Evolutionary conservation across 2,113 vertebrate species (phyloP).

Genomic region (Nothoprocta perdicaria): DNA sequence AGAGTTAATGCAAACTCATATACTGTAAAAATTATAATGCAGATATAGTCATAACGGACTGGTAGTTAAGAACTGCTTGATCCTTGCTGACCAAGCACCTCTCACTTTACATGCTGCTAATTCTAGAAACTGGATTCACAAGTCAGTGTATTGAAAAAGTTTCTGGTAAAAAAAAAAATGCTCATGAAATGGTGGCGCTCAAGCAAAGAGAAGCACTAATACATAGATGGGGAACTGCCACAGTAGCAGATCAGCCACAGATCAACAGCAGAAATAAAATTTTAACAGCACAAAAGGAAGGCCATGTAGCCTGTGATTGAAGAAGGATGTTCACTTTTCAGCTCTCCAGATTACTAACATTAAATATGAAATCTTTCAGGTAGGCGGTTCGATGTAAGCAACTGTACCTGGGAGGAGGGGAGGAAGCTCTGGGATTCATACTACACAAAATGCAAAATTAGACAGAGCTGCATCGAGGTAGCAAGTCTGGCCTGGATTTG

Average conservation of each 20-base stretch:
- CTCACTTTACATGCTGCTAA: not conserved
- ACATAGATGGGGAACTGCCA: not conserved
- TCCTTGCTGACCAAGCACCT: not conserved
- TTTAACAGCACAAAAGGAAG: not conserved
- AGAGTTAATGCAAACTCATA: not conserved
- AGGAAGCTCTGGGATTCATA: not conserved
- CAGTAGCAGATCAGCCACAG: not conserved
- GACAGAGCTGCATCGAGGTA: not conserved
- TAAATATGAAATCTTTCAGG: not conserved
- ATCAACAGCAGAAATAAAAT: not conserved
- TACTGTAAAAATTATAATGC: not conserved
- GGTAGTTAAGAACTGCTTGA: not conserved
- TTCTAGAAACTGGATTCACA: not conserved
- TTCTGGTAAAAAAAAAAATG: not conserved
- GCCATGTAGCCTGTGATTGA: not conserved
- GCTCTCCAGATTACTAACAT: not conserved
- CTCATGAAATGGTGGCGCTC: not conserved
- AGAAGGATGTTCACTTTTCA: not conserved
- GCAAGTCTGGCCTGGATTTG: not conserved
- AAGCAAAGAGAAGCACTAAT: not conserved
- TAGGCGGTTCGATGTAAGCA: not conserved
- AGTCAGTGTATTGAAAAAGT: not conserved
- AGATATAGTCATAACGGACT: not conserved
- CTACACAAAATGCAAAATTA: not conserved
- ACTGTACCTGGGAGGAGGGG: not conserved